phyloP scores from a whole-genome alignment of 2,113 vertebrate species.

The Clarias gariepinus region DNA sequence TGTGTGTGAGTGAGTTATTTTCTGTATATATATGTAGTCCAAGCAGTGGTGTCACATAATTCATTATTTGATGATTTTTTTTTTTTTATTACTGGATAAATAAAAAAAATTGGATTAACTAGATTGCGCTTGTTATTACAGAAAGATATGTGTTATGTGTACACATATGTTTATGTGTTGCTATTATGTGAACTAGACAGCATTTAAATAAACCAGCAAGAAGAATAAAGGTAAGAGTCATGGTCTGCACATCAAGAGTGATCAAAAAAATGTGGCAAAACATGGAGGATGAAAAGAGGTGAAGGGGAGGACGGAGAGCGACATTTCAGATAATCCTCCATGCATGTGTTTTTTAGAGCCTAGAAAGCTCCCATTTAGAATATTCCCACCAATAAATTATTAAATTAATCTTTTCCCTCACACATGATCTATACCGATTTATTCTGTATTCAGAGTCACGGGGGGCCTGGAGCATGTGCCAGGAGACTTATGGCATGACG shows the following conservation, averaged over 20 bases:
- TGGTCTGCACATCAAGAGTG: slow-evolving; percentile 31
- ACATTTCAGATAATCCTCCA: slow-evolving; percentile 79
- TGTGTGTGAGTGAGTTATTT: not conserved
- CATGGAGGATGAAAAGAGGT: slow-evolving; percentile 12
- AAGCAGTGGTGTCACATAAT: not conserved
- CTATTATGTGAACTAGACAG: not conserved
- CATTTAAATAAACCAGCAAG: slow-evolving; percentile 32
- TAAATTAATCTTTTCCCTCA: slow-evolving; percentile 69
- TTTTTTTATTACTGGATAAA: not conserved
- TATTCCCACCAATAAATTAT: slow-evolving; percentile 72
- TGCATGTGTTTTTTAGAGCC: slow-evolving; percentile 80
- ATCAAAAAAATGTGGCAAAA: slow-evolving; percentile 35
- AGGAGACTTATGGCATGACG: too few relatives aligned
- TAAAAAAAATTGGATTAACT: not conserved
- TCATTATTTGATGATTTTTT: not conserved
- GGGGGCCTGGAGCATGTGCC: too few relatives aligned
- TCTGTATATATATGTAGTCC: not conserved
- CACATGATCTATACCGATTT: too few relatives aligned
- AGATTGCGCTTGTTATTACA: not conserved
- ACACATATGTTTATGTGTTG: too few relatives aligned
- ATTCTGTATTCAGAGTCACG: too few relatives aligned
- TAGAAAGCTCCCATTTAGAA: slow-evolving; percentile 79
- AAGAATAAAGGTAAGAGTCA: not conserved
- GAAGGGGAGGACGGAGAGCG: slow-evolving; percentile 64
- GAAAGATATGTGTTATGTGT: too few relatives aligned